These are phyloP conservation scores for Rhagophthalmus giganteus DNA, from an alignment of 2,888 invertebrate species.

Conservation along the genomic window DNA sequence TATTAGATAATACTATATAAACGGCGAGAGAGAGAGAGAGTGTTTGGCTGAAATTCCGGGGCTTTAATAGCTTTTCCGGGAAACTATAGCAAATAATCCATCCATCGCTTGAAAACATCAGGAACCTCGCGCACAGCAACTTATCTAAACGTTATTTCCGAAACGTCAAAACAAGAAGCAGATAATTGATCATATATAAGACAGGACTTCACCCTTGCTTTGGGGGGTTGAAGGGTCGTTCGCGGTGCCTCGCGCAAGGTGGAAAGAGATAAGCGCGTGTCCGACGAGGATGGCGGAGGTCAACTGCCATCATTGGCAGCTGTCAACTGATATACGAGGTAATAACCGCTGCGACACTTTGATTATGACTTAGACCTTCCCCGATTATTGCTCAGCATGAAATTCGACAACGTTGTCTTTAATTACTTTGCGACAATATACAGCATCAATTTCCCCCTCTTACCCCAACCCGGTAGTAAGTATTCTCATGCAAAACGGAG, in stretches of 20 bases:
- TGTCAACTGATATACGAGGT: slow-evolving; percentile 58
- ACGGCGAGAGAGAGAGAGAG: not conserved
- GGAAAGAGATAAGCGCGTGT: slow-evolving; percentile 28
- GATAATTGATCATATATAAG: slow-evolving; percentile 54
- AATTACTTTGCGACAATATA: slow-evolving; percentile 22
- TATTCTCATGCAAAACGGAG: not conserved
- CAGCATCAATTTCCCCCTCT: slow-evolving; percentile 5
- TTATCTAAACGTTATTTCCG: slow-evolving; percentile 52
- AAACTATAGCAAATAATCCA: not conserved
- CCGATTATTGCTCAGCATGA: slow-evolving; percentile 24
- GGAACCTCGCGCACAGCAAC: slow-evolving; percentile 9
- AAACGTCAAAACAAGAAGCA: slow-evolving; percentile 56
- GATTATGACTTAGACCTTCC: slow-evolving; percentile 41
- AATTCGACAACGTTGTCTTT: slow-evolving; percentile 31
- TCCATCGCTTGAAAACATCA: slow-evolving; percentile 7
- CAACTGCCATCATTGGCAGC: slow-evolving; percentile 57
- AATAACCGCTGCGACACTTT: slow-evolving; percentile 54
- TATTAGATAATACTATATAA: too few species aligned
- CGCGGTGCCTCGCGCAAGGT: slow-evolving; percentile 18
- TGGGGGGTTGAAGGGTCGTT: slow-evolving; percentile 19
- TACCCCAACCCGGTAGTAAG: too few species aligned
- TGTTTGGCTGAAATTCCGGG: not conserved
- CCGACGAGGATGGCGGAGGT: slow-evolving; percentile 34
- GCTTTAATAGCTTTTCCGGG: too few species aligned
- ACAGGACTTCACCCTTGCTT: slow-evolving; percentile 37